phyloP scores from a whole-genome alignment of 1,140 invertebrate genomes.

The Leptonema lineaticorne region DNA sequence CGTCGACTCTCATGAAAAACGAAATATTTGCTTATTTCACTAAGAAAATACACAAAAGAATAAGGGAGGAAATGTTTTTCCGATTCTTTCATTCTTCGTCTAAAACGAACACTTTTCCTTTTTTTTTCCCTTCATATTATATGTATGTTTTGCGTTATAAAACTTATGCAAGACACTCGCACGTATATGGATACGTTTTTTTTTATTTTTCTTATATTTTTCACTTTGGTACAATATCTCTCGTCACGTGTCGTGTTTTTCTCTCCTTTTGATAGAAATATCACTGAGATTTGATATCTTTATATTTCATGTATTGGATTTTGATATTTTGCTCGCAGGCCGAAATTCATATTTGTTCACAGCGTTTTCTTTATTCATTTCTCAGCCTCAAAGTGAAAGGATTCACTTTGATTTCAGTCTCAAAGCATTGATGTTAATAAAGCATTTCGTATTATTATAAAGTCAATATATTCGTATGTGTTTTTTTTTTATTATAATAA shows the following conservation, averaged over 20 bases:
- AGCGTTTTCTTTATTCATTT: too few relatives aligned
- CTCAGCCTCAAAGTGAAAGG: too few relatives aligned
- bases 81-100: background rate
- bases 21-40: conserved; percentile 29
- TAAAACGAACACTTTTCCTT: background rate
- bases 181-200: too few relatives aligned
- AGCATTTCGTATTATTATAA: too few relatives aligned
- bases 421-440: too few relatives aligned
- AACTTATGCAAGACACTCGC: too few relatives aligned
- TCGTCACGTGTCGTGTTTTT: background rate
- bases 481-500: too few relatives aligned
- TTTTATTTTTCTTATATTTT: background rate
- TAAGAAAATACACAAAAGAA: conserved; percentile 13
- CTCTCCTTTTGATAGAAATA: conserved; percentile 8
- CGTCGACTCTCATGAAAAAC: background rate
- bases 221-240: background rate
- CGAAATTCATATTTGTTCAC: too few relatives aligned
- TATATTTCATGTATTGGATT: background rate
- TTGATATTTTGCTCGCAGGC: background rate
- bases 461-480: too few relatives aligned
- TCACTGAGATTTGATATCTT: conserved; percentile 9
- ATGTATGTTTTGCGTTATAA: too few relatives aligned
- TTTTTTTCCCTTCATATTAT: too few relatives aligned
- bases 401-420: too few relatives aligned
- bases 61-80: conserved; percentile 3